These are phyloP conservation scores for Diplodus sargus DNA, from an alignment of 2,797 vertebrate species.

Conservation along the genomic window DNA sequence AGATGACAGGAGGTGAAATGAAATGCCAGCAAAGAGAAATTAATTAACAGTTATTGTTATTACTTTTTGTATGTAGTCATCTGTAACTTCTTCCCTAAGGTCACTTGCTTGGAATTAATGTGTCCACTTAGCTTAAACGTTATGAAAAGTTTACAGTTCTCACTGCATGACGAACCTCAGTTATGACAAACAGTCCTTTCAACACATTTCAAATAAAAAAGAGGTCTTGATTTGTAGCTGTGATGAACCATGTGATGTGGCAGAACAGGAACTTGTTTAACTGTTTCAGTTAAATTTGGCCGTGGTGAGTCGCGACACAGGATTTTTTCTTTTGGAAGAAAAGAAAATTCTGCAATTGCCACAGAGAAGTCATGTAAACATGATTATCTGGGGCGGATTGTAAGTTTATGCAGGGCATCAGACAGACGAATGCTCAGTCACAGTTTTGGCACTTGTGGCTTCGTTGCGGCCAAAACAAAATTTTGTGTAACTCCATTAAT, in stretches of 20 bases:
- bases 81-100: slow-evolving; percentile 11
- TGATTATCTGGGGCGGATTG: slow-evolving; percentile 30
- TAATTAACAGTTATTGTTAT: slow-evolving; percentile 2
- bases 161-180: background rate
- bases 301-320: slow-evolving; percentile 23
- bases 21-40: slow-evolving; percentile 45
- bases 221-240: background rate
- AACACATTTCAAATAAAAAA: slow-evolving; percentile 8
- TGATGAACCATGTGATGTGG: slow-evolving; percentile 6
- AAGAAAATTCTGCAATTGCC: slow-evolving; percentile 16
- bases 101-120: background rate
- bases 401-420: slow-evolving; percentile 30
- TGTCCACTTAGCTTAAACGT: background rate
- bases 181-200: background rate
- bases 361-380: slow-evolving; percentile 34
- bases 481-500: slow-evolving; percentile 35
- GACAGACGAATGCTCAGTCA: slow-evolving; percentile 45
- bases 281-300: slow-evolving; percentile 32
- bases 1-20: slow-evolving; percentile 35
- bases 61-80: slow-evolving; percentile 11
- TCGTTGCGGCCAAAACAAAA: slow-evolving; percentile 41
- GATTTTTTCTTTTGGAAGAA: slow-evolving; percentile 32
- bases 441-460: slow-evolving; percentile 39
- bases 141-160: background rate
- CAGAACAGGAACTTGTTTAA: slow-evolving; percentile 19